These are phyloP conservation scores for Anticlea derivata DNA, from an alignment of 2,888 invertebrate species.

Conservation along the genomic window DNA sequence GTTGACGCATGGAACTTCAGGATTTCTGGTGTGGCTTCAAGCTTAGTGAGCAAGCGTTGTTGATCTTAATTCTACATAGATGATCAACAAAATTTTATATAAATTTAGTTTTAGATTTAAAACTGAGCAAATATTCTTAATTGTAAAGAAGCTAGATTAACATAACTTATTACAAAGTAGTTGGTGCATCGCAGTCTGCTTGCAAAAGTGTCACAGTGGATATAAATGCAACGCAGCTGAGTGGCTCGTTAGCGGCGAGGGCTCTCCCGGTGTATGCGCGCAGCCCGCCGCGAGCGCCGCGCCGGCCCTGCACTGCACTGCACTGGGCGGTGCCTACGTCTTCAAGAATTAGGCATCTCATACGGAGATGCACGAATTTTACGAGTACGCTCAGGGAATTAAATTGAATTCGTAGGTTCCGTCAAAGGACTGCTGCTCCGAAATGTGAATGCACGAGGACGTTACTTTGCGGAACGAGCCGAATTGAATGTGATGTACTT, in stretches of 20 bases:
- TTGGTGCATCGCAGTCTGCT: background rate
- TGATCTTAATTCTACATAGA: too few species aligned
- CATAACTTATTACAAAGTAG: background rate
- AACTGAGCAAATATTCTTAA: too few species aligned
- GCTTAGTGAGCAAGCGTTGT: too few species aligned
- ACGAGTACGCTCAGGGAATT: conserved; percentile 1
- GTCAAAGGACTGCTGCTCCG: conserved; percentile 9
- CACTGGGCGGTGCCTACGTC: too few species aligned
- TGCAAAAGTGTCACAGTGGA: conserved; percentile 11
- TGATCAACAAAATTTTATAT: too few species aligned
- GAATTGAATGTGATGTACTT: background rate
- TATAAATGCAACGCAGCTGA: conserved; percentile 11
- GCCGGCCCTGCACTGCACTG: background rate
- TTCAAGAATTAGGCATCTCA: conserved; percentile 12
- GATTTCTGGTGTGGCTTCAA: too few species aligned
- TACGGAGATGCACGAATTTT: conserved; percentile 7
- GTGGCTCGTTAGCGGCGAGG: conserved; percentile 11
- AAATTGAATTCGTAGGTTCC: conserved; percentile 4
- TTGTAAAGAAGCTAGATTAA: background rate
- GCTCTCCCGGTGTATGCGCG: conserved; percentile 8
- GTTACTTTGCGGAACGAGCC: conserved; percentile 1
- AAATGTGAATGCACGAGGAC: conserved; percentile 3
- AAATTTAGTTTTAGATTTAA: too few species aligned
- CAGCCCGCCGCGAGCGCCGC: conserved; percentile 1
- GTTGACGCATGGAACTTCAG: too few species aligned